A percentile compares a stretch with the other conserved stretches of the same genome.
phyloP scores from a whole-genome alignment of 2,888 invertebrate species.

The Cryptocephalus primarius region DNA sequence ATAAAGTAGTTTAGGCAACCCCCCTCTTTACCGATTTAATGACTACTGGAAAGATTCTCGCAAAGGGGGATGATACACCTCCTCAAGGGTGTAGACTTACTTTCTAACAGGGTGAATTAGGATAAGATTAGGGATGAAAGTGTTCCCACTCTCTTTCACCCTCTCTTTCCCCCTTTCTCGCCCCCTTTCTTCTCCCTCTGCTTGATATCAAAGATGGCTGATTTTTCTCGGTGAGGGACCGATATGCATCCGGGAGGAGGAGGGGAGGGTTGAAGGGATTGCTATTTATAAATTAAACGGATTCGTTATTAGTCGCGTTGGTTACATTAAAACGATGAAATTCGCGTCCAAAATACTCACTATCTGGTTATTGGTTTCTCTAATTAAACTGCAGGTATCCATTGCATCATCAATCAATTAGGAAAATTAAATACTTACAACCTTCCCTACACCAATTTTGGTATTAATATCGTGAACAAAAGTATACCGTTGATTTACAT shows the following conservation, averaged over 20 bases:
- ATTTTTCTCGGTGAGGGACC: slow-evolving; percentile 16
- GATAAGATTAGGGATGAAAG: background rate
- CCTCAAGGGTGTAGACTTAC: slow-evolving; percentile 28
- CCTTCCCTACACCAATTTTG: too few species aligned
- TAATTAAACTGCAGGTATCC: too few species aligned
- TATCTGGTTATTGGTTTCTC: too few species aligned
- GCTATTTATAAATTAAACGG: too few species aligned
- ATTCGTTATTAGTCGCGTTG: too few species aligned
- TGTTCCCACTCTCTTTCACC: background rate
- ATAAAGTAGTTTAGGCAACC: slow-evolving; percentile 12
- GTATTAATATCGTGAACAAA: too few species aligned
- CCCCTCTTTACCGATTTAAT: background rate
- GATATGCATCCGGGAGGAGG: background rate
- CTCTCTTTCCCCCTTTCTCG: slow-evolving; percentile 5
- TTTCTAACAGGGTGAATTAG: slow-evolving; percentile 30
- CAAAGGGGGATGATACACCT: slow-evolving; percentile 1
- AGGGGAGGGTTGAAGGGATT: background rate
- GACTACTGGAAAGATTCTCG: background rate
- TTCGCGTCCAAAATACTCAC: too few species aligned
- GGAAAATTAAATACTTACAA: too few species aligned
- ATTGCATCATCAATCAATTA: too few species aligned
- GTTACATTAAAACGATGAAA: too few species aligned
- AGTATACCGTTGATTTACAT: too few species aligned
- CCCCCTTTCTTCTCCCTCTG: slow-evolving; percentile 24
- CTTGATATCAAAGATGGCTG: slow-evolving; percentile 30